Base-by-base conservation (phyloP, 2,888 invertebrate species). In the Mechanitis messenoides region DNA sequence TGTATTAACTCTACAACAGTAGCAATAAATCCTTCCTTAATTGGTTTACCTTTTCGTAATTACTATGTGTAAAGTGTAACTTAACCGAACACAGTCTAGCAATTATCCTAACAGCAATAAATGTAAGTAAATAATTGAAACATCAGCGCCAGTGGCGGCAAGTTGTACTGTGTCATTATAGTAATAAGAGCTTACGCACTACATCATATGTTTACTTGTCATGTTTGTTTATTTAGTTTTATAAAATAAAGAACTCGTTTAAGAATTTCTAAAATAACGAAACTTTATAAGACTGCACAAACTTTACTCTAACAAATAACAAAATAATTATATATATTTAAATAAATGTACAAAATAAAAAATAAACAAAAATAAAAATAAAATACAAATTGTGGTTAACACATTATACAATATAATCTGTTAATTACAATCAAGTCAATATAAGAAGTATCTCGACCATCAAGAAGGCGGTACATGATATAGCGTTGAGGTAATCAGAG, bases 11-110 rank as follows among this genome's bases (percentile, higher is more conserved):
- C 7, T 31, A 20, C 28, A 50, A 28, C 31, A 28, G 28, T 31
- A 7, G 28, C 31, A 50, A 50, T 50, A 50, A 50, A 50, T 50
- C 50, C 31, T 50, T 50, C 11, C 42, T 6, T 50, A 50, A 50
- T 50, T 50, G 50, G 50, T 50, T 50, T 50, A 50, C 28, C 28
- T 31, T 31, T 50, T 50, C 31, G 31, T 31, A 50, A 50, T 28
- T 42, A 42, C 42, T 42, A 11, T 42, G 42, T 42, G 42, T 9
- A 42, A 42, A 42, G 42, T 42, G 42, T 42, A 42, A 42, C 11
- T 9, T 42, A 42, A 42, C 6, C 42, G 42, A 9, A 11, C 42
- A 42, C 42, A 42, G 42, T 42, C 42, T 42, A 11, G 9, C 0
- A 42, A 9, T 42, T 7, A 11, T 6, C 9, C 42, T 7, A 9